Base-by-base conservation (phyloP, 2,797 vertebrate genomes). In the Lindbergichthys nudifrons region DNA sequence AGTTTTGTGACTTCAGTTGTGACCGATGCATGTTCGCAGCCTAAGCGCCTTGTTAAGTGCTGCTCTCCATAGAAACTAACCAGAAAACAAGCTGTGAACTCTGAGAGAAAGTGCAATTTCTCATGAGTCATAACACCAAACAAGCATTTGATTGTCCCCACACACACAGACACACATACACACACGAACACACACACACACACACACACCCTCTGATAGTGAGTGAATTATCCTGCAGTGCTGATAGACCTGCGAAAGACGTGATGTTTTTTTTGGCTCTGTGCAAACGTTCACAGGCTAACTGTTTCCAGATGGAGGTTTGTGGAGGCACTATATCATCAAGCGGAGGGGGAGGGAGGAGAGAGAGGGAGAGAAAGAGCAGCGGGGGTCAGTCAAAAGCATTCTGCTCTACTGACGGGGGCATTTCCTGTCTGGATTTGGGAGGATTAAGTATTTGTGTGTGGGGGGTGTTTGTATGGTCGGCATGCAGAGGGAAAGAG, bases 361-460 rank as follows among this genome's bases (percentile, higher is more conserved):
- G 26, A 62, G 52, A 36, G 54, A 60, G 54, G 23, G 58, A 57
- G 51, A 41, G 70, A 58, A 30, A 65, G 65, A 77, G 70, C 75
- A 84, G 85, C 66, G 65, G 88, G 89, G 86, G 82, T 90, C 89
- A 88, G 86, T 87, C 80, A 86, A 84, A 92, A 86, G 89, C 88
- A 89, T 92, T 93, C 87, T 85, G 87, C 81, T 91, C 86, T 58
- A 84, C 89, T 92, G 92, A 89, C 87, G 68, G 81, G 87, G 76
- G 88, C 91, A 89, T 89, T 92, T 92, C 92, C 91, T 92, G 89
- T 90, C 87, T 86, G 91, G 88, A 88, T 92, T 91, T 88, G 65
- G 83, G 82, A 79, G 89, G 90, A 91, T 93, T 92, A 92, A 79
- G 78, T 85, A 70, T 88, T 65, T 86, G 74, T 84, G 70, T 19